Evolutionary conservation across 2,888 invertebrate species (phyloP).

Genomic region (Machimus rusticus): DNA sequence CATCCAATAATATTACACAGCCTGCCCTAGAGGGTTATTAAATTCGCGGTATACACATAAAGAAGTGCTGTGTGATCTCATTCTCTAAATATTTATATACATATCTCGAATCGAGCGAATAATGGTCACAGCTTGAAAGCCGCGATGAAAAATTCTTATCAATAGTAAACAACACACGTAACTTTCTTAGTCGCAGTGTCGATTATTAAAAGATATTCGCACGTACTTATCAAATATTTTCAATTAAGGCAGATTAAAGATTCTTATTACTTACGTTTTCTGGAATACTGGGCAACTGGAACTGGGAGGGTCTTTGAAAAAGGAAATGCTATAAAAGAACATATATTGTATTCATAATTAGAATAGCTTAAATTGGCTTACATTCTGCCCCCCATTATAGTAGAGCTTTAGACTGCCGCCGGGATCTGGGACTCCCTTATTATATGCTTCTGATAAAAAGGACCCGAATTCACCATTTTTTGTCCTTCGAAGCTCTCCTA

Average conservation of each 20-base stretch:
- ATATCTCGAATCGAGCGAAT: background rate
- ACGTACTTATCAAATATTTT: background rate
- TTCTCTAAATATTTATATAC: background rate
- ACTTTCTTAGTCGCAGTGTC: background rate
- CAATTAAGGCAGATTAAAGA: conserved; percentile 56
- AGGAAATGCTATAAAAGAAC: conserved; percentile 76
- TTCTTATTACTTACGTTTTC: conserved; percentile 86
- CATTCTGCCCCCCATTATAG: conserved; percentile 68
- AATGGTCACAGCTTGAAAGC: background rate
- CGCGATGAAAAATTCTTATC: background rate
- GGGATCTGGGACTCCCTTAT: conserved; percentile 73
- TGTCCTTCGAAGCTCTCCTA: conserved; percentile 58
- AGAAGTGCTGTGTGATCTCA: background rate
- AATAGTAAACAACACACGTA: background rate
- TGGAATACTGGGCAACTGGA: conserved; percentile 90
- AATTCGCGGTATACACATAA: background rate
- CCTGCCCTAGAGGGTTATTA: background rate
- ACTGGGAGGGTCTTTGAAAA: conserved; percentile 79
- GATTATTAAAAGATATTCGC: background rate
- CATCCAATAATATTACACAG: background rate
- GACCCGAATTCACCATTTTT: conserved; percentile 56
- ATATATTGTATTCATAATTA: conserved; percentile 61
- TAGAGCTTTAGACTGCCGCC: conserved; percentile 71
- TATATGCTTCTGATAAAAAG: conserved; percentile 74
- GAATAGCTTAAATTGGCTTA: conserved; percentile 52